phyloP scores from a whole-genome alignment of 2,797 vertebrate species.

The Gambusia yucatana region DNA sequence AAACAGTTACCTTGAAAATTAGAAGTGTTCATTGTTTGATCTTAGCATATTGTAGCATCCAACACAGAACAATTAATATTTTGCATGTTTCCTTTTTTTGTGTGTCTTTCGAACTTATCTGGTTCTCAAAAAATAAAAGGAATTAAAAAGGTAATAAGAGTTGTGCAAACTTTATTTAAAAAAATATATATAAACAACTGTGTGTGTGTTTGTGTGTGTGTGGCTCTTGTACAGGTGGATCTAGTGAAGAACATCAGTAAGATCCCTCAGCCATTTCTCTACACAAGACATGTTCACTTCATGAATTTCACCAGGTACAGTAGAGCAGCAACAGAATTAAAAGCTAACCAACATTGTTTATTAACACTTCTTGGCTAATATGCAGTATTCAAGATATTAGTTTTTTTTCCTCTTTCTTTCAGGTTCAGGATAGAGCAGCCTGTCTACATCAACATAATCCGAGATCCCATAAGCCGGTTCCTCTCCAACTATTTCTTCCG shows the following conservation, averaged over 20 bases:
- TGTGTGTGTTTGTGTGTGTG: neutral
- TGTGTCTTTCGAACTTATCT: neutral
- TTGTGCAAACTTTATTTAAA: neutral
- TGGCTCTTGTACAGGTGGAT: conserved; percentile 85
- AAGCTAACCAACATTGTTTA: neutral
- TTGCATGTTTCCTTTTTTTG: neutral
- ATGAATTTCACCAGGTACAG: conserved; percentile 96
- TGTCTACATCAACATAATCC: conserved; percentile 97
- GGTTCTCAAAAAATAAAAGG: neutral
- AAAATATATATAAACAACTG: neutral
- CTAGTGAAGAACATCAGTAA: conserved; percentile 97
- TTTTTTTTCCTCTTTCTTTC: conserved; percentile 35
- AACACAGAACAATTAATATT: neutral
- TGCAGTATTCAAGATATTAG: neutral
- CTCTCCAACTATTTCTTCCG: conserved; percentile 99
- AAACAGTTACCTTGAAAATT: neutral
- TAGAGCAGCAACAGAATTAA: neutral
- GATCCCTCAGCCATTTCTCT: conserved; percentile 95
- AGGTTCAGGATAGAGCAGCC: conserved; percentile 98
- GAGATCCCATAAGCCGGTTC: conserved; percentile 96
- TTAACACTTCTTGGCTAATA: neutral
- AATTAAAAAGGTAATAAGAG: neutral
- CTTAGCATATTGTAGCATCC: neutral
- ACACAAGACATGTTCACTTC: conserved; percentile 98
- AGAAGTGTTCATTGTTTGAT: neutral